Percentiles rank a stretch among this genome's conserved stretches.
Evolutionary conservation across 1,140 invertebrate genomes (phyloP).

Genomic region (Thalassaphorura encarpata): DNA sequence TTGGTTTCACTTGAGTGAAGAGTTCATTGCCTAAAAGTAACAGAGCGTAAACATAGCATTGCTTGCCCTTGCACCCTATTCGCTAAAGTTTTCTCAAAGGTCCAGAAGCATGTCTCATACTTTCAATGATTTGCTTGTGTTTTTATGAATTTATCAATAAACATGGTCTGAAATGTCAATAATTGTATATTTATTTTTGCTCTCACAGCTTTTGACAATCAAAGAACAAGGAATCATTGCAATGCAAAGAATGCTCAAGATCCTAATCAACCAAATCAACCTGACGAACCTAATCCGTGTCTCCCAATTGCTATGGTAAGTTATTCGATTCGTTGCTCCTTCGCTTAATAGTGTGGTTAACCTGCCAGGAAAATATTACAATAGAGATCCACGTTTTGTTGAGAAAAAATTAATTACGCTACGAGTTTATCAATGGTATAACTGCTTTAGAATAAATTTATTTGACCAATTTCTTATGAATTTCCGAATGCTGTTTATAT

Average conservation of each 20-base stretch:
- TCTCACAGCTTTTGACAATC: conserved; percentile 22
- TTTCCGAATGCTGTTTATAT: not conserved
- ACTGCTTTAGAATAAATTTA: not conserved
- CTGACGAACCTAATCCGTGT: conserved; percentile 34
- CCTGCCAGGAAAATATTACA: not conserved
- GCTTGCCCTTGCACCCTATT: too few species aligned
- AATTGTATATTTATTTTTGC: too few species aligned
- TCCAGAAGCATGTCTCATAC: too few species aligned
- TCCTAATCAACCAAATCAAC: conserved; percentile 24
- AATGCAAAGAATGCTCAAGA: conserved; percentile 25
- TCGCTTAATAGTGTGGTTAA: too few species aligned
- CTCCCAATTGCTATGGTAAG: conserved; percentile 34
- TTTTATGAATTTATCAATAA: too few species aligned
- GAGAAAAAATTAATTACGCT: not conserved
- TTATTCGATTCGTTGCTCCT: not conserved
- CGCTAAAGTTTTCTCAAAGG: too few species aligned
- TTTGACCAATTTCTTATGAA: not conserved
- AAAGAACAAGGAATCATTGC: conserved; percentile 24
- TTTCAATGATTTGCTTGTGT: too few species aligned
- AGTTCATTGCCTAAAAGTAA: too few species aligned
- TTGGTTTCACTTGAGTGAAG: too few species aligned
- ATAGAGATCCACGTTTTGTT: not conserved
- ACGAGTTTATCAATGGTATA: not conserved
- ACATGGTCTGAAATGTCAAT: too few species aligned
- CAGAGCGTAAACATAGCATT: too few species aligned